A percentile compares a stretch with the other conserved stretches of the same genome.
Conservation (phyloP, 1,140 invertebrate species). For the Tribolium castaneum region DNA sequence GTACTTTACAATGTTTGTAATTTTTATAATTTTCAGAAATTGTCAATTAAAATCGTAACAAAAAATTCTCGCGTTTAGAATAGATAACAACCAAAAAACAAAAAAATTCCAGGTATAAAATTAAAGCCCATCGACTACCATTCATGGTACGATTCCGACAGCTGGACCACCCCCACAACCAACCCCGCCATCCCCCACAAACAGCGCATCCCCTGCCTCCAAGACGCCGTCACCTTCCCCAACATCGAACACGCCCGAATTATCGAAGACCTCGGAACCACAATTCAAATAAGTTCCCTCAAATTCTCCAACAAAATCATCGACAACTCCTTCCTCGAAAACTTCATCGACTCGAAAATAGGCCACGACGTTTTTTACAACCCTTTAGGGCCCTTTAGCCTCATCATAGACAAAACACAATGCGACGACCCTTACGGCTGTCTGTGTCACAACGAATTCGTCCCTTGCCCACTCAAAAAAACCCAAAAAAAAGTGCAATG, state of each 20-base stretch:
- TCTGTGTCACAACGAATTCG: background rate
- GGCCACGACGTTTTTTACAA: background rate
- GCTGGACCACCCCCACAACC: background rate
- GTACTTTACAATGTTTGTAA: no score
- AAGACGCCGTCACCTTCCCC: slow-evolving; percentile 40
- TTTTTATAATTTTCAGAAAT: no score
- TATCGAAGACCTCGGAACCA: background rate
- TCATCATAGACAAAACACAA: background rate
- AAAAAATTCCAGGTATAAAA: slow-evolving; percentile 7
- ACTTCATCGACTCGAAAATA: background rate
- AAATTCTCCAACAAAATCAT: background rate
- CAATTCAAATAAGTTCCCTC: background rate
- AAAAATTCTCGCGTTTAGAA: no score
- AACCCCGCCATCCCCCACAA: slow-evolving; percentile 34
- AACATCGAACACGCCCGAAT: background rate
- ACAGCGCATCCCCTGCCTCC: slow-evolving; percentile 22
- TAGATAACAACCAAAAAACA: no score
- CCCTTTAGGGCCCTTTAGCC: background rate
- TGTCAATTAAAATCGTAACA: no score
- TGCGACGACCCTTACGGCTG: slow-evolving; percentile 35
- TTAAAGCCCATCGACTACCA: slow-evolving; percentile 7
- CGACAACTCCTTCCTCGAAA: background rate
- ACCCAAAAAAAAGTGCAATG: background rate
- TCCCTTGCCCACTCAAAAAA: background rate
- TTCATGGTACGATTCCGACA: slow-evolving; percentile 19